phyloP scores from a whole-genome alignment of 1,140 invertebrate genomes.

The Drosophila trapezifrons region DNA sequence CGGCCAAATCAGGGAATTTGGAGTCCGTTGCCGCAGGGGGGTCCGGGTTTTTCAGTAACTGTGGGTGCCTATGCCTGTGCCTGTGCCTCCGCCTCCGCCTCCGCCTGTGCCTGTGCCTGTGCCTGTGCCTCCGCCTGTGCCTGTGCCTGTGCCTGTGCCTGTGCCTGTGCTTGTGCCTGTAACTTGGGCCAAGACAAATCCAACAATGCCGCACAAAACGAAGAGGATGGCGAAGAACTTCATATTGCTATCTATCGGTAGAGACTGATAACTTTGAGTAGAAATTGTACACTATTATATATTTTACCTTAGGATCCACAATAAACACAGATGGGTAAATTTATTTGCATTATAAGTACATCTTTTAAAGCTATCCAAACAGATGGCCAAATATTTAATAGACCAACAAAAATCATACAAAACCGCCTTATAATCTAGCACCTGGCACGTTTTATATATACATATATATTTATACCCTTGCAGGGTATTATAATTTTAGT shows the following conservation, averaged over 20 bases:
- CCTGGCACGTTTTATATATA: not conserved
- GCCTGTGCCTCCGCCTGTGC: too few species aligned
- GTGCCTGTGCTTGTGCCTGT: not conserved
- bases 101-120: too few species aligned
- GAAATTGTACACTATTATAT: not conserved
- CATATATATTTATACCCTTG: too few species aligned
- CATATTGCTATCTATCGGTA: not conserved
- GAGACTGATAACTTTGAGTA: not conserved
- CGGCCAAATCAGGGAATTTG: not conserved
- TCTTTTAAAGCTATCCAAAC: not conserved
- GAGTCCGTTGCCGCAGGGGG: not conserved
- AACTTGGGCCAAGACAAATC: not conserved
- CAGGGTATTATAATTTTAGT: too few species aligned
- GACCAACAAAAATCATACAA: not conserved
- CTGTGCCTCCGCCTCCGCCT: too few species aligned
- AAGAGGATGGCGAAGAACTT: not conserved
- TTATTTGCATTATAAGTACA: not conserved
- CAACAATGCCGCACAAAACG: not conserved
- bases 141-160: not conserved
- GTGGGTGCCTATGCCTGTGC: too few species aligned
- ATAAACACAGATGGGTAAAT: not conserved
- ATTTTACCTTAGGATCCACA: not conserved
- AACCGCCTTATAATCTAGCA: not conserved
- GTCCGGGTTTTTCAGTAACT: too few species aligned
- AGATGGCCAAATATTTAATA: conserved; percentile 3